Base-by-base conservation (phyloP, 2,888 invertebrate genomes). In the Prenolepis imparis region DNA sequence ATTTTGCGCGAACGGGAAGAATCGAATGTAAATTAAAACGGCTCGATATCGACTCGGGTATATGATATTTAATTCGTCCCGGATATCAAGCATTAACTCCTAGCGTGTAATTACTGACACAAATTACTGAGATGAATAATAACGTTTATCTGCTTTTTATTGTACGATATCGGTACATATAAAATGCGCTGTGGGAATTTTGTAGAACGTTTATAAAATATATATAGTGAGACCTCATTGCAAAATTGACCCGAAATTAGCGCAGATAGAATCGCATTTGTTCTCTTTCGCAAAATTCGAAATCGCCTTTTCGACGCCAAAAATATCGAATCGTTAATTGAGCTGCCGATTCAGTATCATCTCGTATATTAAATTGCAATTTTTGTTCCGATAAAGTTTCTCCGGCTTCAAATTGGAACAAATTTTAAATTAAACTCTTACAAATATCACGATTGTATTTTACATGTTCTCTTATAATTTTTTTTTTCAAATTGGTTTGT, bases 1-100 rank as follows among this genome's bases (percentile, higher is more conserved):
- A 77, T 28, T n/a, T 36, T 36, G 39, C 15, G 55, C 32, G 59
- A 28, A 41, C 36, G 67, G 36, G 59, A n/a, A 41, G 39, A 80
- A 18, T 21, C 68, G 70, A 78, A 78, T 41, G 44, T 78, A 21
- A 12, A 70, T 41, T 78, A 72, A 78, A 78, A 70, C 59, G 44
- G 59, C 57, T 36, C 59, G 78, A 78, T 78, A 78, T 78, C 78
- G 70, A 24, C 70, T n/a, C 32, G 57, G 70, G 28, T 28, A 28
- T 44, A 15, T 32, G 57, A 18, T 78, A 72, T 78, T 78, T 78
- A 78, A 78, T 78, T 59, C 72, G 41, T 78, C 12, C 78, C 11
- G 44, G 44, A 80, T 72, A 72, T 72, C 44, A 21, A 59, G 72
- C 72, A 80, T 80, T 72, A 78, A 80, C 21, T 72, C n/a, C 39